These are phyloP conservation scores for Xyrauchen texanus DNA, from an alignment of 2,113 vertebrate species.

Conservation along the genomic window DNA sequence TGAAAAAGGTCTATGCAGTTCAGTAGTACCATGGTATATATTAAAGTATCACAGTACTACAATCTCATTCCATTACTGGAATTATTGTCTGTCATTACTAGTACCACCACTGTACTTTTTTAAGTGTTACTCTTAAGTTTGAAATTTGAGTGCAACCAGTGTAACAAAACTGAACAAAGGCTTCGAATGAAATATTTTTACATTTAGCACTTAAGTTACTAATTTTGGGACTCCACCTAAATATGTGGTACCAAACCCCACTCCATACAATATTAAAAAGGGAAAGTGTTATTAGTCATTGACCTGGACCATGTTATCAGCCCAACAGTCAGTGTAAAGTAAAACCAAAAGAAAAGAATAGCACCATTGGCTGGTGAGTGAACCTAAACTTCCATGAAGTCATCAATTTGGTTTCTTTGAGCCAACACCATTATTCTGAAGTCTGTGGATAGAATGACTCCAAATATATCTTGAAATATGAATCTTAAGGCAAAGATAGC, in stretches of 20 bases:
- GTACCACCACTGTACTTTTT: too few species aligned
- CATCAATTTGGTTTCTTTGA: too few species aligned
- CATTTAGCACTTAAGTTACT: neutral
- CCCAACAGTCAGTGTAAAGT: neutral
- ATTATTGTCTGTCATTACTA: too few species aligned
- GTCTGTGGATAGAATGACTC: neutral
- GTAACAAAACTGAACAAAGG: neutral
- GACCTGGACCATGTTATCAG: constrained; percentile 8
- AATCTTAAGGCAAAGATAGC: neutral
- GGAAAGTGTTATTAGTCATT: neutral
- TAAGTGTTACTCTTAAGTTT: too few species aligned
- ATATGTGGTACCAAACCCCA: too few species aligned
- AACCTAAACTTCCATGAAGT: too few species aligned
- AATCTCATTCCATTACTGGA: too few species aligned
- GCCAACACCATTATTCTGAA: constrained; percentile 2
- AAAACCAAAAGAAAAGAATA: neutral
- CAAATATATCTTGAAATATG: neutral
- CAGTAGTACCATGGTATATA: too few species aligned
- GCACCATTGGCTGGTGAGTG: neutral
- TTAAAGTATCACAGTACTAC: too few species aligned
- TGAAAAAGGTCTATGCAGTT: too few species aligned
- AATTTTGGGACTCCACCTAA: too few species aligned
- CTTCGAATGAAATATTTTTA: neutral
- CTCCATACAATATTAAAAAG: too few species aligned
- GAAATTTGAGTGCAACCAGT: neutral